Evolutionary conservation across 2,113 vertebrate species (phyloP), one percentile per base, ranked within the genome.

Genomic region (Panurus biarmicus): DNA sequence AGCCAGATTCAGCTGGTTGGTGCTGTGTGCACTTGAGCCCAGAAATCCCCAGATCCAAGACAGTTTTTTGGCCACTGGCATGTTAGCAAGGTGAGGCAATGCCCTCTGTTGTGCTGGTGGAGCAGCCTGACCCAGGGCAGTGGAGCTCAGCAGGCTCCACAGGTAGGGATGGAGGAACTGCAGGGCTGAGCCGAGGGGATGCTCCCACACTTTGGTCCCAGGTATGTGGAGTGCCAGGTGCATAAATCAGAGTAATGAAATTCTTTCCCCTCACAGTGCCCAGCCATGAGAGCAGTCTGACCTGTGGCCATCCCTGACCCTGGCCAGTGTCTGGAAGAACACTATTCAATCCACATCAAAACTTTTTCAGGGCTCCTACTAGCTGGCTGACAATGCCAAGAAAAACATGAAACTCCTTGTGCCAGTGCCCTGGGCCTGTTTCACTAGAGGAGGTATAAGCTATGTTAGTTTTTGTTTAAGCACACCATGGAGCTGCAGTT

Each of bases 111-210:
- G 2, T 69, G 53, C 61, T 61, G 44, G 35, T 64, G 57, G 44
- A 77, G 57, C 51, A 77, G 38, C 28, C 36, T 40, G 51, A 44
- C 33, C 26, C 26, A n/a, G 29, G 35, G 65, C 71, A 28, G 36
- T 5, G 25, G 24, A 24, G 12, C 33, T 71, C 51, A 11, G 56
- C 1, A 1, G 42, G 31, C 11, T 42, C 50, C 36, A 26, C 0
- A 0, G 20, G 22, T 11, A 21, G 19, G 60, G 35, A 9, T 36
- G 57, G 11, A 75, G 45, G 44, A 78, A 47, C 44, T 80, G 47
- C n/a, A 42, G 60, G 57, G 33, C 26, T 66, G 70, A 54, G 26
- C 56, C 1, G 2, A 87, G 67, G 38, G 35, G 36, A 19, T 53
- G 5, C 5, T 79, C 38, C 20, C 28, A 42, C 48, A 10, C 47